A percentile compares a stretch with the other conserved stretches of the same genome.
phyloP scores from a whole-genome alignment of 1,140 invertebrate species.

The Tribolium madens region DNA sequence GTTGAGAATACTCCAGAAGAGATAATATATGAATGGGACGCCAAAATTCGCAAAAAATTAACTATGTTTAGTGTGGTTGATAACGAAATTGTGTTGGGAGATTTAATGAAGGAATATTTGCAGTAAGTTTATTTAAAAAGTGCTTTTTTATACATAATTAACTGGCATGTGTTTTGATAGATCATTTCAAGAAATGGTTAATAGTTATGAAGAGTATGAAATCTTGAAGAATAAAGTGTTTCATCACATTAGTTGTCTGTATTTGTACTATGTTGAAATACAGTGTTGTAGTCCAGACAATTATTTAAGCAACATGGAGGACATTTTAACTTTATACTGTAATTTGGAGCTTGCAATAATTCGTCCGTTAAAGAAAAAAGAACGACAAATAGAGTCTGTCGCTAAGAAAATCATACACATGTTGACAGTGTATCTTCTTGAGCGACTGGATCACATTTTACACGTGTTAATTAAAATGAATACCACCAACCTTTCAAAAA shows the following conservation, averaged over 20 bases:
- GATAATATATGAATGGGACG: slow-evolving; percentile 38
- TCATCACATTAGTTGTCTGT: slow-evolving; percentile 39
- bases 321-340: slow-evolving; percentile 44
- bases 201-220: slow-evolving; percentile 29
- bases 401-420: slow-evolving; percentile 23
- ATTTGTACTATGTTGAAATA: slow-evolving; percentile 43
- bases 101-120: slow-evolving; percentile 46
- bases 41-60: slow-evolving; percentile 43
- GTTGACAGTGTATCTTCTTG: slow-evolving; percentile 41
- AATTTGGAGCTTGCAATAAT: slow-evolving; percentile 38
- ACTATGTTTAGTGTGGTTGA: slow-evolving; percentile 36
- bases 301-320: slow-evolving; percentile 50
- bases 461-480: slow-evolving; percentile 51
- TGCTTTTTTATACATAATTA: background rate
- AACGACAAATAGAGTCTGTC: slow-evolving; percentile 18
- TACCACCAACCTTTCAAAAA: slow-evolving; percentile 17
- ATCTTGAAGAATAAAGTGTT: slow-evolving; percentile 6
- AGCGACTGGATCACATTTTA: slow-evolving; percentile 39
- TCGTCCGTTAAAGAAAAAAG: slow-evolving; percentile 35
- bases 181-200: slow-evolving; percentile 34
- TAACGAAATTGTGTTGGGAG: slow-evolving; percentile 22
- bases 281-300: slow-evolving; percentile 42
- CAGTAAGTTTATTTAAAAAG: slow-evolving; percentile 27
- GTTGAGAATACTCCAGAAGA: slow-evolving; percentile 41
- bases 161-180: slow-evolving; percentile 16